phyloP scores from a whole-genome alignment of 2,888 invertebrate genomes.

The Sesia apiformis region DNA sequence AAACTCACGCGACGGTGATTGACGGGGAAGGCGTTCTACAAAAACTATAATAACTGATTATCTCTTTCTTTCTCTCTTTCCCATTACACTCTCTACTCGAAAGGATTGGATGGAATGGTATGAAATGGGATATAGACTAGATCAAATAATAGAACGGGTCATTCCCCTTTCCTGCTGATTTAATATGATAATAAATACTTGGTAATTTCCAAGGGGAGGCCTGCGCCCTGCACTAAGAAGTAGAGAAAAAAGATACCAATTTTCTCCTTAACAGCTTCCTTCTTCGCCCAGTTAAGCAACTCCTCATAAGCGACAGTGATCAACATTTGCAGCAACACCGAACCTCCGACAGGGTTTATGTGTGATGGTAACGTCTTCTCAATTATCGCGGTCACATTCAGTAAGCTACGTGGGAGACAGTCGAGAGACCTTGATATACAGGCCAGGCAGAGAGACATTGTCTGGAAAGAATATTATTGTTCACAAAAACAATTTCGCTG shows the following conservation, averaged over 20 bases:
- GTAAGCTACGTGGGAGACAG: conserved; percentile 76
- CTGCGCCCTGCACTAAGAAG: not conserved
- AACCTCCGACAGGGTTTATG: conserved; percentile 80
- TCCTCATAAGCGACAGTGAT: conserved; percentile 81
- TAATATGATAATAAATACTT: too few relatives aligned
- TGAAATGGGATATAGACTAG: too few relatives aligned
- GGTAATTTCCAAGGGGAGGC: too few relatives aligned
- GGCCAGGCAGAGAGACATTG: conserved; percentile 82
- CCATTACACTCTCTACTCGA: too few relatives aligned
- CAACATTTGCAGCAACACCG: conserved; percentile 81
- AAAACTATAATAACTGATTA: too few relatives aligned
- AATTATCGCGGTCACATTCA: conserved; percentile 74
- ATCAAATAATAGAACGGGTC: too few relatives aligned
- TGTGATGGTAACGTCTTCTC: conserved; percentile 82
- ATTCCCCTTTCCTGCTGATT: too few relatives aligned
- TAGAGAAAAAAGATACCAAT: conserved; percentile 6
- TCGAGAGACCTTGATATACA: conserved; percentile 81
- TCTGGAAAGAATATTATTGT: conserved; percentile 34
- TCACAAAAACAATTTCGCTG: too few relatives aligned
- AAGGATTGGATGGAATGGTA: too few relatives aligned
- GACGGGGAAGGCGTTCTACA: too few relatives aligned
- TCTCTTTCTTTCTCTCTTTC: too few relatives aligned
- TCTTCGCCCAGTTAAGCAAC: conserved; percentile 68
- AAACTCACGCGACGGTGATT: too few relatives aligned
- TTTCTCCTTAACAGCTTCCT: conserved; percentile 42